These are phyloP conservation scores for Cryptoblepharus egeriae DNA, from an alignment of 2,797 vertebrate genomes.

Conservation along the genomic window DNA sequence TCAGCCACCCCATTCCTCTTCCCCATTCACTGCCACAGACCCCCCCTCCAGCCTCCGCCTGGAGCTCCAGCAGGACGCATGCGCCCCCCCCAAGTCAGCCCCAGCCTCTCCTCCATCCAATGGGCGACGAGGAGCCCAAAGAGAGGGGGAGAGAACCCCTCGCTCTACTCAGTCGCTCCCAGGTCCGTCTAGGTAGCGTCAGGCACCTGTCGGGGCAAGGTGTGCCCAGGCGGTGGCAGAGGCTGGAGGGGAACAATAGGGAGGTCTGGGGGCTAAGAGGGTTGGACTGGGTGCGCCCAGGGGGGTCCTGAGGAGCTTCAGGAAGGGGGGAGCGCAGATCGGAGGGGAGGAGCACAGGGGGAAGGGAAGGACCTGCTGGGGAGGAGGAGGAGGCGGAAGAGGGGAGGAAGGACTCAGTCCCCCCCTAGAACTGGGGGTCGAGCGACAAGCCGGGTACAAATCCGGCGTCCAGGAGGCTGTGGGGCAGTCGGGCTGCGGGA, in stretches of 20 bases:
- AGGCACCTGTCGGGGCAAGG: slow-evolving; percentile 52
- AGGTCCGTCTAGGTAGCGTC: slow-evolving; percentile 48
- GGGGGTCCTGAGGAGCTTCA: neutral
- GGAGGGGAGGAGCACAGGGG: slow-evolving; percentile 11
- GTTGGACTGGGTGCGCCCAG: too few relatives aligned
- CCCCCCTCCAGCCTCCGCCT: neutral
- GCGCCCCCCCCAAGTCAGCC: slow-evolving; percentile 54
- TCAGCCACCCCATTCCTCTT: neutral
- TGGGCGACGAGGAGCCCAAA: slow-evolving; percentile 69
- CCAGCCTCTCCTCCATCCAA: slow-evolving; percentile 62
- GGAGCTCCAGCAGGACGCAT: slow-evolving; percentile 54
- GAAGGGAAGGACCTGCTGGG: neutral
- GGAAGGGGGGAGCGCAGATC: slow-evolving; percentile 47
- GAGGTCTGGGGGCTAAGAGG: too few relatives aligned
- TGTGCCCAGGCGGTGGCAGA: slow-evolving; percentile 42
- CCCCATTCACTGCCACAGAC: too few relatives aligned
- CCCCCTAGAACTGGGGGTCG: neutral
- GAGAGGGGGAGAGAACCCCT: slow-evolving; percentile 57
- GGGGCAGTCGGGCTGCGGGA: slow-evolving; percentile 42
- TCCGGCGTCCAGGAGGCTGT: slow-evolving; percentile 36
- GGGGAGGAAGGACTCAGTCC: neutral
- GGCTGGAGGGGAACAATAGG: slow-evolving; percentile 27
- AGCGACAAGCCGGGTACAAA: slow-evolving; percentile 48
- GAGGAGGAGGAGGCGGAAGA: neutral
- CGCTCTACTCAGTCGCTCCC: slow-evolving; percentile 34